phyloP scores from a whole-genome alignment of 2,113 vertebrate genomes.

The Pyxicephalus adspersus region DNA sequence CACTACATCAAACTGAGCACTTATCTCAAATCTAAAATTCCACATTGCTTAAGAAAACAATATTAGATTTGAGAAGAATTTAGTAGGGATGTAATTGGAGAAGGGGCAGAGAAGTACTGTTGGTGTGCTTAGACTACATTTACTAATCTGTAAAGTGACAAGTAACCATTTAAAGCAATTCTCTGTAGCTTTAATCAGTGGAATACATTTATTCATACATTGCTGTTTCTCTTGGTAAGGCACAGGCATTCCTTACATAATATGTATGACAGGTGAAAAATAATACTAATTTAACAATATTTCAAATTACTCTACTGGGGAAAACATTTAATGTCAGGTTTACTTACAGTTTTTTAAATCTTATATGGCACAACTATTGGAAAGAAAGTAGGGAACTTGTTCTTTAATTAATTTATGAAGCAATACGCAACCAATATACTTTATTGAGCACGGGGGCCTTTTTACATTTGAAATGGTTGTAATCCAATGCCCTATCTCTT shows the following conservation, averaged over 20 bases:
- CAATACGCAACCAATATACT: too few species aligned
- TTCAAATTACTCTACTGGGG: too few species aligned
- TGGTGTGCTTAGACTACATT: slow-evolving; percentile 16
- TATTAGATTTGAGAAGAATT: slow-evolving; percentile 45
- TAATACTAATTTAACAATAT: too few species aligned
- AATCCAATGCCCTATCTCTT: too few species aligned
- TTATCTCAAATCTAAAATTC: slow-evolving; percentile 83
- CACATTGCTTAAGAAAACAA: slow-evolving; percentile 56
- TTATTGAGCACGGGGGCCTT: too few species aligned
- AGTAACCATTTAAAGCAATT: not conserved
- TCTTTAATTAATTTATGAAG: too few species aligned
- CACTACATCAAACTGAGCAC: slow-evolving; percentile 84
- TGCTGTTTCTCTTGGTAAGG: not conserved
- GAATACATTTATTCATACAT: not conserved
- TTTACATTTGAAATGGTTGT: too few species aligned
- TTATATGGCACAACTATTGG: too few species aligned
- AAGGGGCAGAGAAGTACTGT: slow-evolving; percentile 20
- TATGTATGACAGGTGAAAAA: too few species aligned
- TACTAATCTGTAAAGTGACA: slow-evolving; percentile 19
- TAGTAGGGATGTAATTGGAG: slow-evolving; percentile 39
- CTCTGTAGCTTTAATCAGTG: not conserved
- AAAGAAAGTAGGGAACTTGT: too few species aligned
- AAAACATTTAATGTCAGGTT: too few species aligned
- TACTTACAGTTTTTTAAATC: too few species aligned
- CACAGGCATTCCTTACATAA: not conserved